A percentile compares a stretch with the other conserved stretches of the same genome.
Conservation (phyloP, 2,888 invertebrate species). For the Eupithecia tripunctaria region DNA sequence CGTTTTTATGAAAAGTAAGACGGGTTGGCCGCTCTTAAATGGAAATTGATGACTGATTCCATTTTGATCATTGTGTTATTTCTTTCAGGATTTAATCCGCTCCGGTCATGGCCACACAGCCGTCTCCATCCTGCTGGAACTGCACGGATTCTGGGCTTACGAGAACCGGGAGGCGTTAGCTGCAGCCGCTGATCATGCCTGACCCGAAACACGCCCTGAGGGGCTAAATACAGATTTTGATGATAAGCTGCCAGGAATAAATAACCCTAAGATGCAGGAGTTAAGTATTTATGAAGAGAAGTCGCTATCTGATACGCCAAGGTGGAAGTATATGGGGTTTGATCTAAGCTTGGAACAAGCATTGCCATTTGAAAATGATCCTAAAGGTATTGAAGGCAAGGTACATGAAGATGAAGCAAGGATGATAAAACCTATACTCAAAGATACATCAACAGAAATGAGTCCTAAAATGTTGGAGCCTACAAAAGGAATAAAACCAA, state of each 20-base stretch:
- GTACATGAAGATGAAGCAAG: not conserved
- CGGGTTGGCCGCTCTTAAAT: no score
- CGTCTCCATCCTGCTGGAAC: conserved; percentile 96
- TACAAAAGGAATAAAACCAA: not conserved
- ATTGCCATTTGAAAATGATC: not conserved
- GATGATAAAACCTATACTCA: not conserved
- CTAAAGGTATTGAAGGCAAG: not conserved
- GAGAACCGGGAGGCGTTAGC: conserved; percentile 95
- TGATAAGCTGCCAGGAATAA: not conserved
- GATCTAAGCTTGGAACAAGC: not conserved
- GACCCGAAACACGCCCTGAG: conserved; percentile 24
- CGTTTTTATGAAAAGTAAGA: no score
- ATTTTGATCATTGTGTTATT: no score
- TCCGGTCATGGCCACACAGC: conserved; percentile 97
- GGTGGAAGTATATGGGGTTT: not conserved
- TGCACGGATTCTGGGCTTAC: conserved; percentile 98
- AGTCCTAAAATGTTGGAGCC: not conserved
- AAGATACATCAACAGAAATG: not conserved
- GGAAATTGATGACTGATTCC: no score
- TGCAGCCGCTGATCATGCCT: conserved; percentile 87
- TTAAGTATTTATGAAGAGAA: not conserved
- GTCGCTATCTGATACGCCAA: not conserved
- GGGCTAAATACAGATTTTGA: conserved; percentile 4
- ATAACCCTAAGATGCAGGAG: not conserved
- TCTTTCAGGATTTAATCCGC: conserved; percentile 87